Percentiles rank a stretch among this genome's conserved stretches.
Evolutionary conservation across 2,888 invertebrate species (phyloP).

Genomic region (Drosophila antonietae): DNA sequence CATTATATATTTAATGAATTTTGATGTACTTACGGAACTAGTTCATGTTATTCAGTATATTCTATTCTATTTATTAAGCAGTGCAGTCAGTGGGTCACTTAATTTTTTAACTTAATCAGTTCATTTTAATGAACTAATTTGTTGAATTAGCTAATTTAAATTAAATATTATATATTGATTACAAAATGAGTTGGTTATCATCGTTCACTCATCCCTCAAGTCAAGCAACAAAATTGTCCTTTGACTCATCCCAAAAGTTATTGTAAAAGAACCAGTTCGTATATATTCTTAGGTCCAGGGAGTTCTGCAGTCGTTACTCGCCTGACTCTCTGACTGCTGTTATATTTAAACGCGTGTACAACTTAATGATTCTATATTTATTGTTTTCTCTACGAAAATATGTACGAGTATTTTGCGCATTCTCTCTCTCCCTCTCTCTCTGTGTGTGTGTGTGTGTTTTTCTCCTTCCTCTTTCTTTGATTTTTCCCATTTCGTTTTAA

Average conservation of each 20-base stretch:
- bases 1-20: not conserved
- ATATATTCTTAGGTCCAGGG: not conserved
- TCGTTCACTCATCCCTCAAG: not conserved
- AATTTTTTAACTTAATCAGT: not conserved
- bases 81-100: too few relatives aligned
- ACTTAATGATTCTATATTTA: constrained; percentile 83
- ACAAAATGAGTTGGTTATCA: not conserved
- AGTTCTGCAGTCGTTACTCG: not conserved
- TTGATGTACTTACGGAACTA: not conserved
- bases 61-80: too few relatives aligned
- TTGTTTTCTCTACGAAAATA: constrained; percentile 81
- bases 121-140: not conserved
- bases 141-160: not conserved
- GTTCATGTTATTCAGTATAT: not conserved
- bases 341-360: constrained; percentile 81
- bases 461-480: constrained; percentile 10
- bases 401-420: constrained; percentile 82
- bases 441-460: not conserved
- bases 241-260: not conserved
- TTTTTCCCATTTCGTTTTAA: constrained; percentile 42
- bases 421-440: constrained; percentile 42
- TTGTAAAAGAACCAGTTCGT: not conserved
- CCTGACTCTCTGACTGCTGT: constrained; percentile 42
- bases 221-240: not conserved
- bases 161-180: too few relatives aligned